phyloP scores from a whole-genome alignment of 64 coral and sea anemone species.

The Platygyra sinensis region DNA sequence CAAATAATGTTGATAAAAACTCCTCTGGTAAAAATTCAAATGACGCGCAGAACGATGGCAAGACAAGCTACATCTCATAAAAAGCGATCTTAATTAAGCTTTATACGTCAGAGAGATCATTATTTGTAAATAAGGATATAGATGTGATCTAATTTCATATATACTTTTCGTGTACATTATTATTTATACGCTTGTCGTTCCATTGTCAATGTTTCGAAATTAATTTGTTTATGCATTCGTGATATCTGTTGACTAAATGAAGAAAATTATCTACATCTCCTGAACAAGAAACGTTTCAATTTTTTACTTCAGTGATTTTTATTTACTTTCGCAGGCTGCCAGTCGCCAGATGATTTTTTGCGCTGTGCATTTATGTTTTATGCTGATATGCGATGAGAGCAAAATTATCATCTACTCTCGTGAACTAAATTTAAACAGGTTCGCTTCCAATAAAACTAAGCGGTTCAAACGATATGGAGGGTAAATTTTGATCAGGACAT shows the following conservation, averaged over 20 bases:
- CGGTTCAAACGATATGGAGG: too few relatives aligned
- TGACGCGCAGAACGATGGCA: not conserved
- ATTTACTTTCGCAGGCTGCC: too few relatives aligned
- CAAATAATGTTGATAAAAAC: not conserved
- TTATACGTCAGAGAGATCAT: not conserved
- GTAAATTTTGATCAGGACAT: too few relatives aligned
- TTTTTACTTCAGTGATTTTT: not conserved
- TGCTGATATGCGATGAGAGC: too few relatives aligned
- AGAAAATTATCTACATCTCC: not conserved
- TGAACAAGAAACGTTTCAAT: not conserved
- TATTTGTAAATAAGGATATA: not conserved
- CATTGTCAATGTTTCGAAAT: not conserved
- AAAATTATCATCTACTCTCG: too few relatives aligned
- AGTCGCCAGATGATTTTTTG: too few relatives aligned
- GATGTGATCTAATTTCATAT: not conserved
- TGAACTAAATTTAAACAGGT: too few relatives aligned
- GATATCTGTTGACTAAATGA: not conserved
- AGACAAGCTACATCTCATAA: not conserved
- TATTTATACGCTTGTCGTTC: too few relatives aligned
- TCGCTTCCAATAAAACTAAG: too few relatives aligned
- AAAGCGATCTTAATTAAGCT: not conserved
- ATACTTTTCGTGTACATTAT: too few relatives aligned
- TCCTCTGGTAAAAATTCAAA: not conserved
- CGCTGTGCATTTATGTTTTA: too few relatives aligned
- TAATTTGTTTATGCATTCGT: not conserved